Conservation (phyloP, 2,888 invertebrate species). For the Epinotia demarniana region DNA sequence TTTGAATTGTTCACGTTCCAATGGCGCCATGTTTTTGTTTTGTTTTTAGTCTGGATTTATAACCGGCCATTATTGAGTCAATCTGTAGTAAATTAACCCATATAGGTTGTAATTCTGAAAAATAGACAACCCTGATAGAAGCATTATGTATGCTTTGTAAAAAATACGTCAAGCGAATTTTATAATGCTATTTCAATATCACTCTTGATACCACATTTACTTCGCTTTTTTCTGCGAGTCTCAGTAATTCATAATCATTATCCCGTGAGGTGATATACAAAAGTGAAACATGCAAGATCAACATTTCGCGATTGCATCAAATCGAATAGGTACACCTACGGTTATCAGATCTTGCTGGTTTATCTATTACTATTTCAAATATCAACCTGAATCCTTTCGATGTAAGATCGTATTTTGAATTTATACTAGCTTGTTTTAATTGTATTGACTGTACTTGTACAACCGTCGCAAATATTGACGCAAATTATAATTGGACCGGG, state of each 20-base stretch:
- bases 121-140: background rate
- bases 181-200: background rate
- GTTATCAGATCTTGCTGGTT: conserved; percentile 11
- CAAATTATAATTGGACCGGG: conserved; percentile 72
- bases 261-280: background rate
- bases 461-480: conserved; percentile 65
- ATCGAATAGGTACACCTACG: conserved; percentile 14
- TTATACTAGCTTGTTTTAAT: conserved; percentile 26
- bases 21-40: conserved; percentile 61
- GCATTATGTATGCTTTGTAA: too few relatives aligned
- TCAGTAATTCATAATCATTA: background rate
- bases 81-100: conserved; percentile 14
- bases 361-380: conserved; percentile 12
- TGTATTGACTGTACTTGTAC: conserved; percentile 42
- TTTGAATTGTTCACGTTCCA: conserved; percentile 67
- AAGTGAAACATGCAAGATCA: background rate
- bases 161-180: background rate
- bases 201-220: background rate
- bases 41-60: conserved; percentile 49
- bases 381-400: background rate
- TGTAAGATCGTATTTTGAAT: conserved; percentile 10
- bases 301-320: conserved; percentile 30
- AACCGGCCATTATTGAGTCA: conserved; percentile 26
- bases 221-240: background rate
- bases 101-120: background rate